phyloP scores from a whole-genome alignment of 2,113 vertebrate genomes.

The Tympanuchus pallidicinctus region DNA sequence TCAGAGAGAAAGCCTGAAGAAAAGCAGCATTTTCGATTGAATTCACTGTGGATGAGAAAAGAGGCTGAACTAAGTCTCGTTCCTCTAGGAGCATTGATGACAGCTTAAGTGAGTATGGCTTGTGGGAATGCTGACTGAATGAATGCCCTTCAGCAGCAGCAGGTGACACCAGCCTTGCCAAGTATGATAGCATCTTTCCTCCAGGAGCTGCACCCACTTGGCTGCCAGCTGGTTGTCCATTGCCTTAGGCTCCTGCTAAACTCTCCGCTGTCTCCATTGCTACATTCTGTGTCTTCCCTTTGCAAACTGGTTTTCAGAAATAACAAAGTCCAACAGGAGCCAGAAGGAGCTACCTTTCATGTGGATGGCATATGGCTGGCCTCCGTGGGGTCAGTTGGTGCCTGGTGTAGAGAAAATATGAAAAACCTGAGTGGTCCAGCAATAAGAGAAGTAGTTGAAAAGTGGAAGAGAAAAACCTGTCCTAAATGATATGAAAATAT shows the following conservation, averaged over 20 bases:
- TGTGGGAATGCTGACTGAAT: neutral
- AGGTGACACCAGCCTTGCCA: neutral
- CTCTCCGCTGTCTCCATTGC: neutral
- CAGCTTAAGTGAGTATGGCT: neutral
- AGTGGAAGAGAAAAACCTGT: neutral
- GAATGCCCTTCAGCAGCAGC: neutral
- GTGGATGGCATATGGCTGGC: neutral
- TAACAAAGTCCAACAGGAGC: neutral
- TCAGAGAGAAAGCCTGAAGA: neutral
- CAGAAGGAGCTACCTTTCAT: neutral
- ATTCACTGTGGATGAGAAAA: neutral
- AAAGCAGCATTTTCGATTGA: neutral
- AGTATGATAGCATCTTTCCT: neutral
- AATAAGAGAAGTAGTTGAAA: neutral
- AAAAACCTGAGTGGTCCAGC: neutral
- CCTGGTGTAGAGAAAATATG: neutral
- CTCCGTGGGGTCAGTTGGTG: neutral
- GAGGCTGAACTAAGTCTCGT: neutral
- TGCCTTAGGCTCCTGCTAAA: neutral
- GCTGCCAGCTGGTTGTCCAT: neutral
- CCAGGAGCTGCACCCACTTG: neutral
- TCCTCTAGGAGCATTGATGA: neutral
- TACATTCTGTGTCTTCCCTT: neutral
- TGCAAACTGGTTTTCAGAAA: neutral
- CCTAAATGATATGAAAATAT: neutral